Base-by-base conservation (phyloP, 1,140 invertebrate genomes). In the Drosophila nigromelanica region DNA sequence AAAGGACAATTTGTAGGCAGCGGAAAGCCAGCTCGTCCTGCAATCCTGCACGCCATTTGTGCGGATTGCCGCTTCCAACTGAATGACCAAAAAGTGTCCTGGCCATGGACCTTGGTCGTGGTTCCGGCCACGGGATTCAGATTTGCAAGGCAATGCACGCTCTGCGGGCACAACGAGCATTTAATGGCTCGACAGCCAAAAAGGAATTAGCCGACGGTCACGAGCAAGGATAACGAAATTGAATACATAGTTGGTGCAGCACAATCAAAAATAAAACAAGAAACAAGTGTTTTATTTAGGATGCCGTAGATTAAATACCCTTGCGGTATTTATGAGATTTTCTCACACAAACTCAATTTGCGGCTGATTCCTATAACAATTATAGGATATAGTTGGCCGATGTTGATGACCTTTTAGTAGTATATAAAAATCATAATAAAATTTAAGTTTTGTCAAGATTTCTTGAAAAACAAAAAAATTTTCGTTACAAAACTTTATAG, bases 1-100 rank as follows among this genome's bases (percentile, higher is more conserved):
- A 54, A 60, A 51, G 75, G 76, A 82, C 72, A 85, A 79, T 85
- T 79, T 79, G 80, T 85, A 79, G 80, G 80, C 80, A 67, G 52
- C 62, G 61, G 52, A 60, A 69, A 55, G 55, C 56, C 42, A 52
- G 66, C 10, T 4, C 12, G 10, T 12, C 14, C 10, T n/a, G 54
- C 21, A 55, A 6, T 7, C 42, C 50, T 27, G 47, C 35, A 37
- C 35, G 52, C 61, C 51, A 55, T 71, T 72, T 70, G 64, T 40
- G 21, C 39, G 66, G 69, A 70, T 62, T 33, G 59, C 12, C 75
- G 43, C 59, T 83, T 83, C 59, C 80, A 59, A 81, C 70, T 78
- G 79, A 82, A 87, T 79, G 75, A 70, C 72, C 83, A 79, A 85
- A 85, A 80, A 78, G 70, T 77, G 55, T 27, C 48, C n/a, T 50